Percentiles rank a stretch among this genome's conserved stretches.
These are phyloP conservation scores for Dermatophagoides farinae DNA, from an alignment of 1,140 invertebrate genomes.

Conservation along the genomic window DNA sequence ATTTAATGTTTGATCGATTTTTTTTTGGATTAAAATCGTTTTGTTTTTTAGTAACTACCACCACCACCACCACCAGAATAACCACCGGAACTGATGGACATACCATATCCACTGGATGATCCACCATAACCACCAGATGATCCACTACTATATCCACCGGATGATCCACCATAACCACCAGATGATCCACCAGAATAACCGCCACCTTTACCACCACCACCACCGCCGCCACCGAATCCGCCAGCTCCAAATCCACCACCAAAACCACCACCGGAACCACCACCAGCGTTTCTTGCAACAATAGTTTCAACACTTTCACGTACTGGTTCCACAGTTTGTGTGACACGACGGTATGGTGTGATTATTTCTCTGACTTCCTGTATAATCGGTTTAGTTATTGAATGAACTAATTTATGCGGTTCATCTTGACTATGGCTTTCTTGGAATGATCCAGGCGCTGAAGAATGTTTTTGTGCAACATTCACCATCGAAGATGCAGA, in stretches of 20 bases:
- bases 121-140: slow-evolving; percentile 5
- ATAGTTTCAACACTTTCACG: slow-evolving; percentile 10
- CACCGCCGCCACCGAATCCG: not conserved
- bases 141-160: slow-evolving; percentile 4
- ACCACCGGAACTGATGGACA: not conserved
- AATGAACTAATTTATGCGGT: slow-evolving; percentile 1
- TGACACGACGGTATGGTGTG: slow-evolving; percentile 4
- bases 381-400: slow-evolving; percentile 11
- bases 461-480: not conserved
- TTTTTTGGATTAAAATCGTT: too few species aligned
- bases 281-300: slow-evolving; percentile 3
- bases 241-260: not conserved
- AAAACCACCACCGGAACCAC: not conserved
- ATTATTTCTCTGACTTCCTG: slow-evolving; percentile 12
- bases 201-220: not conserved
- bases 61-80: slow-evolving; percentile 3
- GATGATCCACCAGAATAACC: not conserved
- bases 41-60: not conserved
- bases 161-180: not conserved
- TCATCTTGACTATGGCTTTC: not conserved
- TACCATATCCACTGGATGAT: not conserved
- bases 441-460: not conserved
- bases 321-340: slow-evolving; percentile 6
- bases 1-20: too few species aligned
- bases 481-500: not conserved